Conservation (phyloP, 1,140 invertebrate genomes). For the Ganaspis sp. region DNA sequence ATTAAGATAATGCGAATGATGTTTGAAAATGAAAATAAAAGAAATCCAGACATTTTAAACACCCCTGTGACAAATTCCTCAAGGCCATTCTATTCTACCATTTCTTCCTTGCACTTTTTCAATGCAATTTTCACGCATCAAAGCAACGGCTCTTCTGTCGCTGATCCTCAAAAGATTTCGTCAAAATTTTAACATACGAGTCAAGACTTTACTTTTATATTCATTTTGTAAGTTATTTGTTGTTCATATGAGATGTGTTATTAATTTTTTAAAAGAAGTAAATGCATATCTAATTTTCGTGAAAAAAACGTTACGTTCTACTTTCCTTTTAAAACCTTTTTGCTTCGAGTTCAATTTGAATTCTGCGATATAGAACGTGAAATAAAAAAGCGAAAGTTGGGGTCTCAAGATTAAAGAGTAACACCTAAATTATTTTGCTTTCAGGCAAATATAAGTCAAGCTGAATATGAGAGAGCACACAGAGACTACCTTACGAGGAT, state of each 20-base stretch:
- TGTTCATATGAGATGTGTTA: no score
- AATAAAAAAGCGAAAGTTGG: slow-evolving; percentile 17
- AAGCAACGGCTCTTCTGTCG: background rate
- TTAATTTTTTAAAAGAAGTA: no score
- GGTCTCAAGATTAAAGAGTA: background rate
- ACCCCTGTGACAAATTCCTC: background rate
- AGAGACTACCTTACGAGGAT: slow-evolving; percentile 74
- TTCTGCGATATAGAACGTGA: background rate
- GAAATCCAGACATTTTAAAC: background rate
- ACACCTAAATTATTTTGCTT: slow-evolving; percentile 49
- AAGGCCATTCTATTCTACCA: background rate
- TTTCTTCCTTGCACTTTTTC: background rate
- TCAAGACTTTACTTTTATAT: no score
- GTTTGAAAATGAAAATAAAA: background rate
- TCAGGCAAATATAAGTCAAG: slow-evolving; percentile 76
- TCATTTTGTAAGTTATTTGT: no score
- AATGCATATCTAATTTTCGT: no score
- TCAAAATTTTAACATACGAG: no score
- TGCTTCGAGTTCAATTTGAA: background rate
- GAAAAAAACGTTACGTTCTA: no score
- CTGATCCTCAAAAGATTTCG: no score
- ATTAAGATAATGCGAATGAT: slow-evolving; percentile 10
- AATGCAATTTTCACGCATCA: background rate
- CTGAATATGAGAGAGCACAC: slow-evolving; percentile 75
- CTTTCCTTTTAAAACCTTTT: no score